Evolutionary conservation across 2,888 invertebrate genomes (phyloP).

Genomic region (Allacma fusca): DNA sequence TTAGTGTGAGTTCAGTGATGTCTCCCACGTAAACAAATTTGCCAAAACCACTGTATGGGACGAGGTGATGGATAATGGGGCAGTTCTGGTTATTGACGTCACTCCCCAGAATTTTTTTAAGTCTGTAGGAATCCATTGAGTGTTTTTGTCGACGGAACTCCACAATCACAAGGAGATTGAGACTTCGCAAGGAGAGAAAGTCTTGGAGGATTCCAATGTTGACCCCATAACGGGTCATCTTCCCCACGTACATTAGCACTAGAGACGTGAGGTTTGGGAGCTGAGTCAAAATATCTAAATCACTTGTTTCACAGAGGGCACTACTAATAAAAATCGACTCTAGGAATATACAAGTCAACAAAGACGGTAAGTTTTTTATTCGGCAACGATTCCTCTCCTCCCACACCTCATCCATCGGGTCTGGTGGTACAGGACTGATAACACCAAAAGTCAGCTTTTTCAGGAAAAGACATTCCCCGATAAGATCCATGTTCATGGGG

Average conservation of each 20-base stretch:
- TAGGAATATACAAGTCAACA: constrained; percentile 24
- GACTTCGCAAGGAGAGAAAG: not conserved
- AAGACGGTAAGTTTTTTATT: not conserved
- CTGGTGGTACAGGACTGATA: not conserved
- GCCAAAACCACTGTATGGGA: constrained; percentile 5
- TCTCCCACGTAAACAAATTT: constrained; percentile 37
- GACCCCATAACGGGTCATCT: constrained; percentile 20
- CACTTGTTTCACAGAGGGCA: constrained; percentile 36
- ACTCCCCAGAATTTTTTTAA: constrained; percentile 29
- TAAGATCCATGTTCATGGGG: constrained; percentile 33
- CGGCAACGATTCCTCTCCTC: not conserved
- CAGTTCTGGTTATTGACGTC: constrained; percentile 22
- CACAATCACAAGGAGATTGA: constrained; percentile 25
- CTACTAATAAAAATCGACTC: constrained; percentile 30
- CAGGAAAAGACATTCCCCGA: constrained; percentile 19
- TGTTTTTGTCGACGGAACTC: constrained; percentile 39
- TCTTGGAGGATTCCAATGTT: constrained; percentile 28
- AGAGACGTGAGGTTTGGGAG: constrained; percentile 30
- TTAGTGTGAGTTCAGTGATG: constrained; percentile 4
- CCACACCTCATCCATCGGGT: not conserved
- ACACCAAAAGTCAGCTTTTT: constrained; percentile 14
- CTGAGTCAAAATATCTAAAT: constrained; percentile 20
- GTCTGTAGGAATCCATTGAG: not conserved
- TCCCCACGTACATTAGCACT: constrained; percentile 35
- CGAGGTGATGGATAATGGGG: constrained; percentile 16